Percentiles rank a stretch among this genome's conserved stretches.
phyloP scores from a whole-genome alignment of 2,888 invertebrate species.

The Microplitis manilae region DNA sequence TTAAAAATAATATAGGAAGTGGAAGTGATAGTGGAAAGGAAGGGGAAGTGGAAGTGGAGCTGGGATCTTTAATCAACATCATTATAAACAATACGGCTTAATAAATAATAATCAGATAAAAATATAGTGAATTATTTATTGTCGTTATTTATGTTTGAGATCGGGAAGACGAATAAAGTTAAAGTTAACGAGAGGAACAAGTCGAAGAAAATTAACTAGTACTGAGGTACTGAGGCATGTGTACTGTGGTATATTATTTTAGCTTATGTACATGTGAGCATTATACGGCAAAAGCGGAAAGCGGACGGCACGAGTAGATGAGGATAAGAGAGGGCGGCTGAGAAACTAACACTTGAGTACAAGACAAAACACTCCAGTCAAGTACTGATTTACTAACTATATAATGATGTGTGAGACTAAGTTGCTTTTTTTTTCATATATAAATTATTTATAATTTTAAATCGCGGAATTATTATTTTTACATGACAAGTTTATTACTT shows the following conservation, averaged over 20 bases:
- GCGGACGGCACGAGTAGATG: neutral
- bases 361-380: neutral
- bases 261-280: neutral
- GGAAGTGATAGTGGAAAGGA: neutral
- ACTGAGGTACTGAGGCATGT: neutral
- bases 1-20: too few relatives aligned
- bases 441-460: neutral
- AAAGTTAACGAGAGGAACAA: neutral
- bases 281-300: neutral
- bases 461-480: too few relatives aligned
- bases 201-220: neutral
- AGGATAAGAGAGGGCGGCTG: constrained; percentile 1
- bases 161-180: neutral
- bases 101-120: neutral
- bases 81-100: neutral
- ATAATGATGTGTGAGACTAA: neutral
- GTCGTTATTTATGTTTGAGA: neutral
- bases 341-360: neutral
- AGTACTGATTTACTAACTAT: neutral
- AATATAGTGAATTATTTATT: neutral
- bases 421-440: neutral
- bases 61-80: neutral
- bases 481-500: too few relatives aligned
- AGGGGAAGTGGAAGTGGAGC: neutral
- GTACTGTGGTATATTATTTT: neutral